Base-by-base conservation (phyloP, 1,140 invertebrate genomes). In the Microplitis mediator region DNA sequence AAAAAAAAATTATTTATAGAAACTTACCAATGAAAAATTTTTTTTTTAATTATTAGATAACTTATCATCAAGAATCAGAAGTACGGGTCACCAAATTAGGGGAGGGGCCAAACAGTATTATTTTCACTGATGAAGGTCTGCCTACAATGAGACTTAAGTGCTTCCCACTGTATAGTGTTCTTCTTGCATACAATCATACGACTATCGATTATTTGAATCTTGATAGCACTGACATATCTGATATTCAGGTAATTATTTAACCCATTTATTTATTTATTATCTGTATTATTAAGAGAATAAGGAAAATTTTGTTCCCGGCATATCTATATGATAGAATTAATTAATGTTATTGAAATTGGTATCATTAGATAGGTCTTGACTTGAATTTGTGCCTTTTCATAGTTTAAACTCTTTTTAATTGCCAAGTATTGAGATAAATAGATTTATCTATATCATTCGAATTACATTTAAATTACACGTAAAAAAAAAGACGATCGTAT, bases 131-230 rank as follows among this genome's bases (percentile, higher is more conserved):
- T 62, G 83, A 87, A 23, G 87, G 87, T 63, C 80, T 86, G 65
- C 85, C 87, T 13, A 85, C 88, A 11, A 89, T 92, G 54, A 89
- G 92, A 76, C 91, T 95, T 63, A 93, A 94, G 81, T 96, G 94
- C 85, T 95, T 95, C 83, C 94, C 95, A 75, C 88, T 96, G 64
- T 93, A 92, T 81, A 94, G 94, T 16, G 87, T 95, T 68, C 85
- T 96, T 78, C 86, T 94, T 71, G 94, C 94, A 39, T 91, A 93
- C 74, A 93, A 93, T 78, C 88, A 91, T 52, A 91, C 91, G 13
- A 86, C 84, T 35, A 87, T 94, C 54, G 91, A 95, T 87, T 92
- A 93, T 80, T 86, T 95, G 68, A 91, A 91, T 80, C 87, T 96
- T 69, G 93, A 92, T 52, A 84, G 85, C 56, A 79, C 82, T 6